Base-by-base conservation (phyloP, 2,113 vertebrate species). In the Scortum barcoo region DNA sequence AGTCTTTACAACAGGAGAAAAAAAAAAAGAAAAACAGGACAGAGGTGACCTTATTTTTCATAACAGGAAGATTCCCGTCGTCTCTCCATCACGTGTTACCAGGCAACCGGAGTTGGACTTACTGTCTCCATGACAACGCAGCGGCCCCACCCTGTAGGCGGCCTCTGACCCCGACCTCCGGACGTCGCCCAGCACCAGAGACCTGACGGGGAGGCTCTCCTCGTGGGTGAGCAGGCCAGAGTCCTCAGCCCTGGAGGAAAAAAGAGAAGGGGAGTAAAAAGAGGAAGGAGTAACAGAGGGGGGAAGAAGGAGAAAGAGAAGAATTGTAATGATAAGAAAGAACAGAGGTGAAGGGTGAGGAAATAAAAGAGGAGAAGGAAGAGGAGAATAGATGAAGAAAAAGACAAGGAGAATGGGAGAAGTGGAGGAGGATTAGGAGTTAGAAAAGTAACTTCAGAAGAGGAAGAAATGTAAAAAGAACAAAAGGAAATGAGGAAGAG, bases 211-310 rank as follows among this genome's bases (percentile, higher is more conserved):
- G 46, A 99, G 94, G 82, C 95, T 97, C 13, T 98, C 96, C 86
- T 97, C 98, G 42, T 97, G 96, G 62, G 95, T 96, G 13, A 99
- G 94, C 44, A 96, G 88, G 50, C 97, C 98, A 0, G 97, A 97
- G 83, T 99, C 98, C 80, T 96, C 97, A 48, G 95, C 88, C 98
- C 98, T 99, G 91, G 33, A 75, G 30, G 26, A 60, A 58, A 17
- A 30, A 48, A 48, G 33, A 36, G 3, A 22, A 1, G 19, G 19
- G 5, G 48, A 10, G 19, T 7, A 5, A 30, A 22, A 13, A 24
- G 12, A 7, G 51, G 12, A 22, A 48, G 16, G 40, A 19, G 26
- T 16, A 17, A 24, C n/a, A 46, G 19, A 0, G 9, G 48, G 17
- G 22, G 9, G 19, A 13, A 17, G 10, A 12, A 11, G 57, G 28